Base-by-base conservation (phyloP, 2,888 invertebrate species). In the Pollenia amentaria region DNA sequence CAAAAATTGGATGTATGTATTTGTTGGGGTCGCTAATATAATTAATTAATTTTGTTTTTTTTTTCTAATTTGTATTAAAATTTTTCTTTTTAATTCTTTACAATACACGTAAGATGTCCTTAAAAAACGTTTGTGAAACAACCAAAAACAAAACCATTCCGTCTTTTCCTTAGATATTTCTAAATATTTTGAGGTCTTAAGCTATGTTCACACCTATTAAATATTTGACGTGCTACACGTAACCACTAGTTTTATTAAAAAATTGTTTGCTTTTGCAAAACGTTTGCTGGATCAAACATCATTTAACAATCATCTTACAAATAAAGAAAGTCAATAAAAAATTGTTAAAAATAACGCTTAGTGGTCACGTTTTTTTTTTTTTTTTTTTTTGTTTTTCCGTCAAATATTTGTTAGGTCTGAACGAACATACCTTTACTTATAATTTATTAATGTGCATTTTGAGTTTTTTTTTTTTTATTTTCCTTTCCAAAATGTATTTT, bases 61-160 rank as follows among this genome's bases (percentile, higher is more conserved):
- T 76, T 55, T 21, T 53, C 40, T 64, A 40, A 64, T 77, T 77
- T 57, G 48, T 77, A 82, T 62, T 53, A n/a, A 70, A 51, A 75
- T 38, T 67, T 67, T 40, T 46, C 18, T 21, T 42, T 16, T 11
- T 55, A 46, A 29, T 29, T 29, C 29, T 29, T 29, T 42, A 38
- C 40, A 70, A 57, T 38, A 51, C 40, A 38, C 62, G 53, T 70
- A 29, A 53, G 8, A 62, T 62, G 76, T 82, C 67, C 69, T 69
- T 18, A 53, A 64, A 70, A 64, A 42, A 29, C 4, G 29, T 60
- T 62, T 70, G 44, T 70, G 18, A 53, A 81, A 60, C 21, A 83
- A 16, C 14, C 40, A 48, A 57, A 14, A 55, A 53, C 16, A 57
- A 55, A 62, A 72, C 38, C 83, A 84, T 84, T 84, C 83, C 83